Evolutionary conservation across 2,797 vertebrate species (phyloP), one percentile per base, ranked within the genome.

Genomic region (Rhynchonycteris naso): DNA sequence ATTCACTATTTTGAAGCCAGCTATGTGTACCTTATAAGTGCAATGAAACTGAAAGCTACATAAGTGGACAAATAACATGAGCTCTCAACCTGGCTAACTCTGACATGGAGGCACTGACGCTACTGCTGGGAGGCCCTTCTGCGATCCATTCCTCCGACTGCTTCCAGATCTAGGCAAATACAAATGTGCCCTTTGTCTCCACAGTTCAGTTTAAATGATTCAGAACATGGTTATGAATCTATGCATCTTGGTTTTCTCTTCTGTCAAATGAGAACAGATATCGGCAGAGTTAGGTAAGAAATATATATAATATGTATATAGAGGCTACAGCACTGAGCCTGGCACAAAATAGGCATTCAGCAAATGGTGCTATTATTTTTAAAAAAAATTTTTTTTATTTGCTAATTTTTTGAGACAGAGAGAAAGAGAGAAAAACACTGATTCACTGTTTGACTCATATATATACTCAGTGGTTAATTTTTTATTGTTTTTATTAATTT

Each of bases 221-320:
- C 28, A 80, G 30, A 69, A 87, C 24, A 33, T 15, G 38, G 19
- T 30, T 68, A 19, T 66, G 26, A 89, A 22, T 52, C 58, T 38
- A 19, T 59, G 26, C 86, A 22, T 52, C 58, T 38, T 59, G 69
- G 52, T 50, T 85, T 89, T 75, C 50, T 74, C 38, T 80, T 72
- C 43, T 88, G 52, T 90, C 65, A 90, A 90, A 66, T 52, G 24
- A 83, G 21, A 65, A 90, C 16, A 95, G 16, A 18, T 54, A 90
- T 59, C 75, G 69, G 50, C 35, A 91, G 47, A 76, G 24, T 78
- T n/a, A 86, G 38, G 33, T 81, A 54, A 71, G 79, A 84, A 87
- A 69, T 16, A 54, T 30, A n/a, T 52, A 61, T 5, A 50, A 69
- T 15, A 61, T 14, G 0, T n/a, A 61, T 30, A 52, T 0, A 52